phyloP scores from a whole-genome alignment of 1,140 invertebrate species.

The Drosophila baimaii region DNA sequence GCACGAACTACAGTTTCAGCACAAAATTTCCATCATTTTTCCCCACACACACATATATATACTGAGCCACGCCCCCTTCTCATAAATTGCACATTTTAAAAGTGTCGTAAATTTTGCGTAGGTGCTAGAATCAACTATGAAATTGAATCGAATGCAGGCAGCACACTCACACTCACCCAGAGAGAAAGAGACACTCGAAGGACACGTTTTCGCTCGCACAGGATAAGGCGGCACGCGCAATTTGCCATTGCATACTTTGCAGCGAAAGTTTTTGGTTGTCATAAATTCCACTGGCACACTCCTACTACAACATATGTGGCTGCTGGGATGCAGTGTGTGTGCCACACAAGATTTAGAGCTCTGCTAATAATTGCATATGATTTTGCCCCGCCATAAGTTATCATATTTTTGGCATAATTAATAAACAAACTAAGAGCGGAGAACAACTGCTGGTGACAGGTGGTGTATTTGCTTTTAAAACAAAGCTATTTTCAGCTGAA shows the following conservation, averaged over 20 bases:
- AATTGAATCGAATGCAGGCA: constrained; percentile 64
- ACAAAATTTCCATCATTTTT: constrained; percentile 33
- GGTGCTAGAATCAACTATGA: constrained; percentile 56
- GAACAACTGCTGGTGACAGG: not conserved
- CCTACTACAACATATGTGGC: constrained; percentile 31
- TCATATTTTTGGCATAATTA: constrained; percentile 4
- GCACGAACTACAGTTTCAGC: constrained; percentile 33
- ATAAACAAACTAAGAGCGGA: not conserved
- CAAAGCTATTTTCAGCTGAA: not conserved
- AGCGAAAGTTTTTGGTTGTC: constrained; percentile 59
- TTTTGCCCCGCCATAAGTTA: constrained; percentile 21
- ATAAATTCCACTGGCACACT: constrained; percentile 62
- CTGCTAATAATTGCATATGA: constrained; percentile 60
- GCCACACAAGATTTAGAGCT: constrained; percentile 35
- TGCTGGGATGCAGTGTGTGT: not conserved
- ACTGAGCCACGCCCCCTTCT: constrained; percentile 8
- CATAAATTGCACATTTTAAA: constrained; percentile 80
- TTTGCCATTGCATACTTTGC: constrained; percentile 66
- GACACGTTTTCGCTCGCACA: not conserved
- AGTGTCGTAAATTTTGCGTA: constrained; percentile 77
- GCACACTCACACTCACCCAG: not conserved
- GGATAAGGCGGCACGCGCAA: constrained; percentile 29
- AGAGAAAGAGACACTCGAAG: not conserved
- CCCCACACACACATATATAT: constrained; percentile 6
- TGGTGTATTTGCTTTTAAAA: too few species aligned